phyloP scores from a whole-genome alignment of 2,113 vertebrate genomes.

The Silurus meridionalis region DNA sequence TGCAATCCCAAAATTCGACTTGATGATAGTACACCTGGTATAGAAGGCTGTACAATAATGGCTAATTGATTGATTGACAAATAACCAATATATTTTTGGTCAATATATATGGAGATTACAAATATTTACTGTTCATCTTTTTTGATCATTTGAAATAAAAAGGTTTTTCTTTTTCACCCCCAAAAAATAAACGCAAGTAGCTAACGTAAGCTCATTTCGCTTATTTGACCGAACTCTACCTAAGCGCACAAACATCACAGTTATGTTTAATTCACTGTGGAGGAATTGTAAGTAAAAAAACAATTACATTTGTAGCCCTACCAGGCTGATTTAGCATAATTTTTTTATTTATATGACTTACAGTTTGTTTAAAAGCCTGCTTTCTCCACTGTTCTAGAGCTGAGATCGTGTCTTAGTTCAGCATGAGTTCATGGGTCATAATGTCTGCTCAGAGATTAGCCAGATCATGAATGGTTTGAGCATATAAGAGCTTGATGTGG shows the following conservation, averaged over 20 bases:
- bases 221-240: neutral
- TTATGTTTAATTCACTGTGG: neutral
- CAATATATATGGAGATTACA: neutral
- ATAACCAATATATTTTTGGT: neutral
- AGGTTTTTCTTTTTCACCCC: neutral
- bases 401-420: neutral
- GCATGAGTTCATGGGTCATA: neutral
- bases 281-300: neutral
- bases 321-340: neutral
- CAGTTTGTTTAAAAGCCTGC: neutral
- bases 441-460: neutral
- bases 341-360: neutral
- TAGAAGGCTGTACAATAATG: neutral
- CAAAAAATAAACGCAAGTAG: neutral
- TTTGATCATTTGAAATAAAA: constrained; percentile 15
- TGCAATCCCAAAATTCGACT: neutral
- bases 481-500: neutral
- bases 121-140: neutral
- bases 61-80: neutral
- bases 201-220: neutral
- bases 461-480: too few relatives aligned
- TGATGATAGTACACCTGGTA: neutral
- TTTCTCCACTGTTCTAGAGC: neutral
- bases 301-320: neutral
- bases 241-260: neutral